Evolutionary conservation across 1,140 invertebrate genomes (phyloP).

Genomic region (Pinna nobilis): DNA sequence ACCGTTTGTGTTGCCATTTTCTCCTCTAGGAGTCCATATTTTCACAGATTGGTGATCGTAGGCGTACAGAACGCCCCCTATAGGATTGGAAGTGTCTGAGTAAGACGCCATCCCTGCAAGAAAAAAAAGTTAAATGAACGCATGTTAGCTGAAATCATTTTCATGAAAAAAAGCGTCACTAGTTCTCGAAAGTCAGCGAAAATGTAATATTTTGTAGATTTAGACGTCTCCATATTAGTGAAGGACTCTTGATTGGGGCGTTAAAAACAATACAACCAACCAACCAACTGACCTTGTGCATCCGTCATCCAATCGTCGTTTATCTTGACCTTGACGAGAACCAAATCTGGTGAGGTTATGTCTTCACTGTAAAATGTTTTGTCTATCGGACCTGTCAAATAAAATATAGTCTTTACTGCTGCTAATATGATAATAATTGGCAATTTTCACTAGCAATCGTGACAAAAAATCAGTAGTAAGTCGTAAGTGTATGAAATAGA

Average conservation of each 20-base stretch:
- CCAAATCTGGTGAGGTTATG: not conserved
- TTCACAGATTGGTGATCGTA: not conserved
- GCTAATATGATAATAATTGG: not conserved
- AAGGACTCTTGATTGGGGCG: not conserved
- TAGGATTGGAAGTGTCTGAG: not conserved
- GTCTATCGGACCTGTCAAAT: no score
- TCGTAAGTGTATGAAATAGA: no score
- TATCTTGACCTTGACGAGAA: constrained; percentile 19
- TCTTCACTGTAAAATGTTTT: not conserved
- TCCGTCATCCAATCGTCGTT: constrained; percentile 25
- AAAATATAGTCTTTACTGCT: no score
- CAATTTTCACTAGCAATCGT: no score
- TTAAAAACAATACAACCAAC: not conserved
- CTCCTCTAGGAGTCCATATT: constrained; percentile 1
- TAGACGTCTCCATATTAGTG: no score
- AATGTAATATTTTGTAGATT: no score
- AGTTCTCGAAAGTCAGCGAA: not conserved
- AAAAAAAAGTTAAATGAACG: not conserved
- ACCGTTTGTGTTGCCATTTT: not conserved
- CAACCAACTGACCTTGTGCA: constrained; percentile 13
- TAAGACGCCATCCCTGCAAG: constrained; percentile 1
- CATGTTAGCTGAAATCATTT: not conserved
- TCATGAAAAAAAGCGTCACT: not conserved
- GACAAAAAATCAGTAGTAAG: no score
- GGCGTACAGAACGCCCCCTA: constrained; percentile 1